Percentiles rank a stretch among this genome's conserved stretches.
These are phyloP conservation scores for Epinotia brunnichana DNA, from an alignment of 2,888 invertebrate species.

Conservation along the genomic window DNA sequence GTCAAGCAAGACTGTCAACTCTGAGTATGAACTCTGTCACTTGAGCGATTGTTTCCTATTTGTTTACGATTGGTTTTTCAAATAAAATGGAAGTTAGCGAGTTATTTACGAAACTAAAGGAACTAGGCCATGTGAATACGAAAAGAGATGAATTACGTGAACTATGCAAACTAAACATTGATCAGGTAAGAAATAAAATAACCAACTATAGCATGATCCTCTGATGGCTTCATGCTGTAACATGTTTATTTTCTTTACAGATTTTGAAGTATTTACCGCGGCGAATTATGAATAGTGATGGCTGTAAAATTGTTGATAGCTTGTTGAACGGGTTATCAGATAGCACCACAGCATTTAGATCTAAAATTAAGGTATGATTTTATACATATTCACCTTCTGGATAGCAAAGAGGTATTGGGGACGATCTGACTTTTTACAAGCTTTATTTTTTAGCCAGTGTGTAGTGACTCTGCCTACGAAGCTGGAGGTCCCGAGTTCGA, in stretches of 20 bases:
- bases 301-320: conserved; percentile 65
- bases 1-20: too few relatives aligned
- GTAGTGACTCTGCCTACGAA: too few relatives aligned
- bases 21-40: too few relatives aligned
- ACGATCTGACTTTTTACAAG: too few relatives aligned
- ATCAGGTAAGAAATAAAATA: conserved; percentile 55
- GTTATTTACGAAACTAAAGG: conserved; percentile 63
- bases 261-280: conserved; percentile 63
- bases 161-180: conserved; percentile 63
- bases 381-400: not conserved
- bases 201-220: not conserved
- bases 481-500: too few relatives aligned
- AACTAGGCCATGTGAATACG: conserved; percentile 63
- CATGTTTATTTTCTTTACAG: conserved; percentile 53
- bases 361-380: conserved; percentile 61
- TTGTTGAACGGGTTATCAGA: conserved; percentile 69
- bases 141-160: conserved; percentile 67
- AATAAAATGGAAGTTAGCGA: conserved; percentile 57
- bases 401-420: not conserved
- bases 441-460: too few relatives aligned
- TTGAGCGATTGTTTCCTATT: not conserved
- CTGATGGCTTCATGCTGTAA: not conserved
- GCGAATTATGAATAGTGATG: conserved; percentile 69
- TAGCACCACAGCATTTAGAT: conserved; percentile 51
- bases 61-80: conserved; percentile 13